Conservation (phyloP, 1,140 invertebrate genomes). For the Leptinotarsa lineolata region DNA sequence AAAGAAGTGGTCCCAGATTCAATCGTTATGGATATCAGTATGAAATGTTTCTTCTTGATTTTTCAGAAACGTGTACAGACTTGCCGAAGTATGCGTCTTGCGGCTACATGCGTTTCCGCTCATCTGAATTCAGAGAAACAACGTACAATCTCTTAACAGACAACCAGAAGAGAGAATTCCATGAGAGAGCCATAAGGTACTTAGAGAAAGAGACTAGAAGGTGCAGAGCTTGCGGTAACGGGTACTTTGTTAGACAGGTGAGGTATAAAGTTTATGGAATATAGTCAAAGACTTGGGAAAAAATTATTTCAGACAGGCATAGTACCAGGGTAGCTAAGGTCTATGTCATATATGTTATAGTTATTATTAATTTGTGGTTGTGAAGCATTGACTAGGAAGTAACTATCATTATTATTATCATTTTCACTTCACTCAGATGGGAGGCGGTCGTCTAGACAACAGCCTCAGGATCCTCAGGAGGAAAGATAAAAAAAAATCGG, state of each 20-base stretch:
- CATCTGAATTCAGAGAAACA: conserved; percentile 60
- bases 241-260: conserved; percentile 54
- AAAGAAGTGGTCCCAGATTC: too few species aligned
- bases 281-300: too few species aligned
- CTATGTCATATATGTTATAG: too few species aligned
- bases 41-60: neutral
- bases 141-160: conserved; percentile 66
- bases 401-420: too few species aligned
- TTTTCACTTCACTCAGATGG: conserved; percentile 21
- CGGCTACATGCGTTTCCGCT: conserved; percentile 63
- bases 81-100: conserved; percentile 65
- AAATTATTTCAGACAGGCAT: too few species aligned
- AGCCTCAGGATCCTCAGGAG: conserved; percentile 18
- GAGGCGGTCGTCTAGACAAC: conserved; percentile 33
- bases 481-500: conserved; percentile 12
- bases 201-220: conserved; percentile 61
- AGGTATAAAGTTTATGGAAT: neutral
- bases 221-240: conserved; percentile 61
- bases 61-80: conserved; percentile 56
- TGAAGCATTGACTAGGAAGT: too few species aligned
- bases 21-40: too few species aligned
- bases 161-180: conserved; percentile 64
- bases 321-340: too few species aligned
- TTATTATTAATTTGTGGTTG: too few species aligned
- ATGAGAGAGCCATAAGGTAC: conserved; percentile 62